Evolutionary conservation across 1,140 invertebrate genomes (phyloP), one percentile per base, ranked within the genome.

Genomic region (Drosophila bifasciata): DNA sequence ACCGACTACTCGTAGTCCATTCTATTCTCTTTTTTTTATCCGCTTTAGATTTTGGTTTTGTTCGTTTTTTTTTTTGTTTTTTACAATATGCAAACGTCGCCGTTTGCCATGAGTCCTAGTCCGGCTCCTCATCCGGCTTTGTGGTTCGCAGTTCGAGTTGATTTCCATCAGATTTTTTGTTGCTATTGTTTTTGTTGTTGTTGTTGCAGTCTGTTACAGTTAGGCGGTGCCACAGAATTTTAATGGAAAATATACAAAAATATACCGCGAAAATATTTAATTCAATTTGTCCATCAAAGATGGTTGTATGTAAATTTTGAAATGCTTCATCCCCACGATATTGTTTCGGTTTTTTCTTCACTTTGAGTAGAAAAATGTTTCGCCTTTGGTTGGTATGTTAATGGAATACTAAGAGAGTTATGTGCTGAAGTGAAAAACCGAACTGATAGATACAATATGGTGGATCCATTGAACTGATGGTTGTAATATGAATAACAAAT

Each of bases 201-300:
- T 48, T 48, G 43, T 41, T 36, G 11, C 13, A 19, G 63, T 16
- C 52, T 25, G 51, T 19, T 57, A 57, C 16, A 66, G 40, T 39
- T 66, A 28, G 48, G 28, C 16, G 19, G 28, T 80, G 72, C 81
- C 73, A 66, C 57, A 63, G 66, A 36, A 66, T 86, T 84, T 86
- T 86, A 85, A 86, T 86, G 81, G 67, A 86, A 85, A 77, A 86
- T 77, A 76, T 77, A 80, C 68, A 86, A 80, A n/a, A n/a, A n/a
- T 45, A 59, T 36, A 4, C 50, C 52, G 40, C 58, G 32, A 74
- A 69, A 74, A 80, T 74, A 79, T 79, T 85, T 86, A 74, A 85
- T 86, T 86, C 60, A 85, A 86, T 85, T 77, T 60, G 19, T 41
- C 21, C 50, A 73, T 61, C 48, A 68, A 69, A 63, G 41, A 50